Percentiles rank a stretch among this genome's conserved stretches.
phyloP scores from a whole-genome alignment of 1,140 invertebrate species.

The Hyphantria cunea region DNA sequence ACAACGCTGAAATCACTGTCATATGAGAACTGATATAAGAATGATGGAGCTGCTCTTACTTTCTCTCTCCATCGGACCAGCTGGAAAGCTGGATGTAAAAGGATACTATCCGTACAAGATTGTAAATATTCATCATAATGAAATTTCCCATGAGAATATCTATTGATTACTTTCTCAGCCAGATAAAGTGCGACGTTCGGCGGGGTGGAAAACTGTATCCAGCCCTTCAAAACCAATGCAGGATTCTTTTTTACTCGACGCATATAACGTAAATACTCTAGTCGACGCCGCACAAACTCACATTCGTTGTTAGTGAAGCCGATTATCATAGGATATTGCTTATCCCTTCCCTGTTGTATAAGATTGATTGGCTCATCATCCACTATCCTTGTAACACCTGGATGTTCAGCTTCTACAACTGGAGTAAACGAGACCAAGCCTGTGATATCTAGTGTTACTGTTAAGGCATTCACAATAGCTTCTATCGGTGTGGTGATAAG shows the following conservation, averaged over 20 bases:
- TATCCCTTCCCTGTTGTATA: slow-evolving; percentile 30
- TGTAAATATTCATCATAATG: slow-evolving; percentile 34
- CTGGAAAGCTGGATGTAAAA: slow-evolving; percentile 39
- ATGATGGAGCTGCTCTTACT: slow-evolving; percentile 19
- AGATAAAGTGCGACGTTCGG: slow-evolving; percentile 3
- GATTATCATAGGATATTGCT: slow-evolving; percentile 38
- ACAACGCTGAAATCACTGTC: slow-evolving; percentile 25
- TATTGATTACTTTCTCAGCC: slow-evolving; percentile 2
- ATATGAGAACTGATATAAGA: slow-evolving; percentile 40
- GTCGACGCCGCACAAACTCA: slow-evolving; percentile 24
- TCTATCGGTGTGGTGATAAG: slow-evolving; percentile 33
- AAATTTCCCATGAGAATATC: slow-evolving; percentile 32
- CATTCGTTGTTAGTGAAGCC: slow-evolving; percentile 38
- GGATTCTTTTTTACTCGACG: slow-evolving; percentile 12
- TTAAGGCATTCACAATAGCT: slow-evolving; percentile 30
- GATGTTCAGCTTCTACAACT: slow-evolving; percentile 29
- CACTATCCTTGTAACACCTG: slow-evolving; percentile 28
- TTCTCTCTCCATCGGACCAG: slow-evolving; percentile 29
- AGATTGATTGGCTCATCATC: slow-evolving; percentile 36
- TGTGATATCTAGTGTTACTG: slow-evolving; percentile 8
- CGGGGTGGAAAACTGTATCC: slow-evolving; percentile 13
- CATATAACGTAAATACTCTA: slow-evolving; percentile 29
- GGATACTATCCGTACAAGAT: slow-evolving; percentile 21
- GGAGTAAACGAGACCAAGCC: slow-evolving; percentile 32
- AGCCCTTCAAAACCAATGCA: slow-evolving; percentile 7